Evolutionary conservation across 37 sponge, comb jelly and placozoan species (phyloP).

Genomic region (Chondrosia reniformis): DNA sequence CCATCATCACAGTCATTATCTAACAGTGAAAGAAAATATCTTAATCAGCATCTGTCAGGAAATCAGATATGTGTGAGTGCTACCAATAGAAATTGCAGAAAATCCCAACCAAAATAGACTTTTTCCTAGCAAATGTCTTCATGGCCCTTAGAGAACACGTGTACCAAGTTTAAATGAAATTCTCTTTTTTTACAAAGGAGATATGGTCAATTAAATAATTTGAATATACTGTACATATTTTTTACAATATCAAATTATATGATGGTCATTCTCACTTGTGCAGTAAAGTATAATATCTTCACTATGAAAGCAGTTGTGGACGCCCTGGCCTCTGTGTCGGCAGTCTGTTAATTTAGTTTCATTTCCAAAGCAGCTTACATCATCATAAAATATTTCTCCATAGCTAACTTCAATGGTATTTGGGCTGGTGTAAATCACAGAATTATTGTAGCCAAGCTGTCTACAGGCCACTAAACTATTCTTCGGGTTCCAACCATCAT

Average conservation of each 20-base stretch:
- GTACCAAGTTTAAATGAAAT: too few relatives aligned
- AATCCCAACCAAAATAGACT: too few relatives aligned
- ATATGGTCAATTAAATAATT: too few relatives aligned
- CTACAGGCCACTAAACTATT: background rate
- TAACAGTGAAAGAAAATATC: background rate
- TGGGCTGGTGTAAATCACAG: background rate
- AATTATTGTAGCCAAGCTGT: background rate
- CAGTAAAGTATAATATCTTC: slow-evolving; percentile 5
- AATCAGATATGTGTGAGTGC: background rate
- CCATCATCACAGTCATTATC: background rate
- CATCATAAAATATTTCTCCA: background rate
- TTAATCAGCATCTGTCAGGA: too few relatives aligned
- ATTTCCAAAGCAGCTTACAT: slow-evolving; percentile 1
- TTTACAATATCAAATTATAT: too few relatives aligned
- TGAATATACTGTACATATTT: too few relatives aligned
- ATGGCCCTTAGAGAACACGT: too few relatives aligned
- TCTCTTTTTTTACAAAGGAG: too few relatives aligned
- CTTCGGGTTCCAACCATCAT: background rate
- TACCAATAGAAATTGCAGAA: too few relatives aligned
- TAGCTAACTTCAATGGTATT: background rate
- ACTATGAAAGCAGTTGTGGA: background rate
- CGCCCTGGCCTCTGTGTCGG: background rate
- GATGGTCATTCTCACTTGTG: slow-evolving; percentile 1
- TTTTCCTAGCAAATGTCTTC: too few relatives aligned
- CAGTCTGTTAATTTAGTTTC: background rate